phyloP scores from a whole-genome alignment of 2,797 vertebrate species.

The Peromyscus nudipes region DNA sequence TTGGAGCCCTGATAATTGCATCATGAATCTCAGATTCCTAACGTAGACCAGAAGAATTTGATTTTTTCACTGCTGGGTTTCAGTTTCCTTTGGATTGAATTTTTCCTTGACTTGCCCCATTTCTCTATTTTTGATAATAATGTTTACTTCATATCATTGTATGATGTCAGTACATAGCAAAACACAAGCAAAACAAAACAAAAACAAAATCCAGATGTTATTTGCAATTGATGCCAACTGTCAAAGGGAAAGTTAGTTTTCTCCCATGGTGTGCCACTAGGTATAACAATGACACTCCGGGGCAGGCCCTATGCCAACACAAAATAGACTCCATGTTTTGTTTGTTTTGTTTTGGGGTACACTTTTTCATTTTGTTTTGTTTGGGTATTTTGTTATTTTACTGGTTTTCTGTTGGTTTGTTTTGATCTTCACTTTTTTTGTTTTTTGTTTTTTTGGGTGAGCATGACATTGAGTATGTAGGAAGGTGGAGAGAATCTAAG shows the following conservation, averaged over 20 bases:
- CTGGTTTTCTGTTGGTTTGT: not conserved
- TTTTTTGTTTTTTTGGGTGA: not conserved
- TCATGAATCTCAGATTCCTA: not conserved
- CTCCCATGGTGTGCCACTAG: not conserved
- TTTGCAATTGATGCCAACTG: not conserved
- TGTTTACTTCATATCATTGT: not conserved
- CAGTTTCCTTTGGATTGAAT: not conserved
- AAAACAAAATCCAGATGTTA: not conserved
- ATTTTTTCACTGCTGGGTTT: not conserved
- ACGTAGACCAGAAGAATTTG: not conserved
- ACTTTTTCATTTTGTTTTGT: not conserved
- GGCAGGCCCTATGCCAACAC: not conserved
- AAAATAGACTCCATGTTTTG: not conserved
- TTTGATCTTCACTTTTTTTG: not conserved
- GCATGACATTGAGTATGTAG: not conserved
- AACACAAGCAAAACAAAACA: not conserved
- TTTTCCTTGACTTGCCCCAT: not conserved
- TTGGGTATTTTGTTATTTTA: not conserved
- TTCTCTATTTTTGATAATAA: not conserved
- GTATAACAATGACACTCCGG: not conserved
- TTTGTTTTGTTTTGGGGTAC: not conserved
- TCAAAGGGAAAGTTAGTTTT: not conserved
- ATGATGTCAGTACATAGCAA: not conserved
- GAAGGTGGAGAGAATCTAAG: not conserved
- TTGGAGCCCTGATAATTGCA: not conserved